A percentile compares a stretch with the other conserved stretches of the same genome.
Conservation (phyloP, 2,797 vertebrate species). For the Pteropus rufus region DNA sequence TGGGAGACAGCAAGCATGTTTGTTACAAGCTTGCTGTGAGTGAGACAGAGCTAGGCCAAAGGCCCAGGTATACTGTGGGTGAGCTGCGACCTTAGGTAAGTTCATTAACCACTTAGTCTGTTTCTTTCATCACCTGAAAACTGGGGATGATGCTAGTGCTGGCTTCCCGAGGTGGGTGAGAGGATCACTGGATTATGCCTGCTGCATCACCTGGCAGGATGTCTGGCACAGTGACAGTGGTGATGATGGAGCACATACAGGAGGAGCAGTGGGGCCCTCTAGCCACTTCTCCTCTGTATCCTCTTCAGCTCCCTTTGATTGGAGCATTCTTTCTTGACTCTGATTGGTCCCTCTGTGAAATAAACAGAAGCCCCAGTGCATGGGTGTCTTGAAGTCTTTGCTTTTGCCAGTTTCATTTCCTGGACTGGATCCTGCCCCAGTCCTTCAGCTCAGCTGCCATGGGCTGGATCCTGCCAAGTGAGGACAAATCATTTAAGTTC, state of each 20-base stretch:
- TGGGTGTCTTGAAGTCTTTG: not conserved
- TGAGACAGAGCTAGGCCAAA: not conserved
- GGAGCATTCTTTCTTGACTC: not conserved
- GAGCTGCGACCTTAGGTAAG: not conserved
- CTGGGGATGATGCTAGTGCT: not conserved
- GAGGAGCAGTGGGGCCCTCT: not conserved
- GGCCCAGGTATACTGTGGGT: not conserved
- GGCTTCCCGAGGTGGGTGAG: not conserved
- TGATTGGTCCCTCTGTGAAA: not conserved
- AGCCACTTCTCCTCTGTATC: not conserved
- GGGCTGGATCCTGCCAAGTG: not conserved
- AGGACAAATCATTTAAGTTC: not conserved
- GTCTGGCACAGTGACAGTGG: not conserved
- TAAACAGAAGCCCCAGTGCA: not conserved
- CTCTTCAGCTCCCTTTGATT: not conserved
- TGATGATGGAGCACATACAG: rapidly evolving
- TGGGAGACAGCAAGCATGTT: not conserved
- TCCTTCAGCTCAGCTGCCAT: not conserved
- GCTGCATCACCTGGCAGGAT: not conserved
- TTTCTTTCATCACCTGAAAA: not conserved
- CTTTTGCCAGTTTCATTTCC: not conserved
- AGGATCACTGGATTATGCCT: too few species aligned
- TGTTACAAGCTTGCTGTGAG: not conserved
- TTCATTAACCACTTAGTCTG: not conserved
- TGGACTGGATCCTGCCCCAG: not conserved